These are phyloP conservation scores for Leptestheria dahalacensis DNA, from an alignment of 1,140 invertebrate genomes.

Conservation along the genomic window DNA sequence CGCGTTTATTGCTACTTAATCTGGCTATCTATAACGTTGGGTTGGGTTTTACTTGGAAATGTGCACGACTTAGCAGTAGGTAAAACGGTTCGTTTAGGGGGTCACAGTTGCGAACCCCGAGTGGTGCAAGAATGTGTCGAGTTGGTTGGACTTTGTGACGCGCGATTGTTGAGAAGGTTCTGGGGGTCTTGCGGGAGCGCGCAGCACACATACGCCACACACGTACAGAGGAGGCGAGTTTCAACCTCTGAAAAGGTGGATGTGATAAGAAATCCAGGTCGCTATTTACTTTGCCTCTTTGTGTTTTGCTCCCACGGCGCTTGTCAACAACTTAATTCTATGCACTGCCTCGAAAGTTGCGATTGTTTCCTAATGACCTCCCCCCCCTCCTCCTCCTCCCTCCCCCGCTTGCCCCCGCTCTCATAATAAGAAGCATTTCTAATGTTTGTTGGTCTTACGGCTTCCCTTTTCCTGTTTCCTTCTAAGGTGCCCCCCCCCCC, in stretches of 20 bases:
- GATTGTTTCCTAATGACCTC: not conserved
- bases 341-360: not conserved
- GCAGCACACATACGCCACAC: not conserved
- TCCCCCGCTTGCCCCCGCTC: too few relatives aligned
- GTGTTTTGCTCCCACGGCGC: not conserved
- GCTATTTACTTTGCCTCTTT: not conserved
- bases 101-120: too few relatives aligned
- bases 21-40: too few relatives aligned
- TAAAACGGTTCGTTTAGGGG: too few relatives aligned
- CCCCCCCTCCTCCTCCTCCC: too few relatives aligned
- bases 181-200: not conserved
- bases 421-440: not conserved
- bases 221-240: not conserved
- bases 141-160: not conserved
- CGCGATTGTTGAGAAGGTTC: not conserved
- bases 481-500: not conserved
- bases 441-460: too few relatives aligned
- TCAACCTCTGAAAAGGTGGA: too few relatives aligned
- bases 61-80: too few relatives aligned
- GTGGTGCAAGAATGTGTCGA: too few relatives aligned
- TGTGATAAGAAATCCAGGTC: not conserved
- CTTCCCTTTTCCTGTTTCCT: not conserved
- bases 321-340: not conserved
- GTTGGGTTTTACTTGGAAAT: too few relatives aligned
- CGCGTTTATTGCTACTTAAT: too few relatives aligned